These are phyloP conservation scores for Amorpha juglandis DNA, from an alignment of 2,888 invertebrate species.

Conservation along the genomic window DNA sequence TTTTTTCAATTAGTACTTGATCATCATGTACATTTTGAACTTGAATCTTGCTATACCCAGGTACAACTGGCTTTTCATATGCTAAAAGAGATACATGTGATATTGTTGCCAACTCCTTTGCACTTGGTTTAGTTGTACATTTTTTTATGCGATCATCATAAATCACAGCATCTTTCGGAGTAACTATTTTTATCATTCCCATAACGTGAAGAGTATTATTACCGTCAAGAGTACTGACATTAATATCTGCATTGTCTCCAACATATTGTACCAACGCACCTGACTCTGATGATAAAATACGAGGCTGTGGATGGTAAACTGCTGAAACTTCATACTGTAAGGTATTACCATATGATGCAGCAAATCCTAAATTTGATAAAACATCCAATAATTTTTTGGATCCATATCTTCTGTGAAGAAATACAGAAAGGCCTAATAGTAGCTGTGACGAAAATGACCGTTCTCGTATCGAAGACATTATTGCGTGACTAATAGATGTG, in stretches of 20 bases:
- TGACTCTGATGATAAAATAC: background rate
- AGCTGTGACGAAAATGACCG: too few species aligned
- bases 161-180: background rate
- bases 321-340: background rate
- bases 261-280: background rate
- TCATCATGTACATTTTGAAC: too few species aligned
- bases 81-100: conserved; percentile 46
- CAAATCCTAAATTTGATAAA: conserved; percentile 21
- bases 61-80: too few species aligned
- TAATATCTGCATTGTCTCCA: conserved; percentile 16
- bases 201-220: conserved; percentile 9
- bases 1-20: too few species aligned
- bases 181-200: background rate
- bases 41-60: too few species aligned
- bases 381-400: conserved; percentile 11
- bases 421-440: conserved; percentile 45
- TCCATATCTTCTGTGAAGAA: conserved; percentile 15
- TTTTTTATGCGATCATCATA: too few species aligned
- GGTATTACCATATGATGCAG: conserved; percentile 17
- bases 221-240: background rate
- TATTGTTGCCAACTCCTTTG: conserved; percentile 44
- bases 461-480: too few species aligned
- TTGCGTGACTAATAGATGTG: conserved; percentile 34
- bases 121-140: too few species aligned
- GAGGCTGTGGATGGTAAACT: background rate